Evolutionary conservation across 2,797 vertebrate species (phyloP).

Genomic region (Myotis vivesi): DNA sequence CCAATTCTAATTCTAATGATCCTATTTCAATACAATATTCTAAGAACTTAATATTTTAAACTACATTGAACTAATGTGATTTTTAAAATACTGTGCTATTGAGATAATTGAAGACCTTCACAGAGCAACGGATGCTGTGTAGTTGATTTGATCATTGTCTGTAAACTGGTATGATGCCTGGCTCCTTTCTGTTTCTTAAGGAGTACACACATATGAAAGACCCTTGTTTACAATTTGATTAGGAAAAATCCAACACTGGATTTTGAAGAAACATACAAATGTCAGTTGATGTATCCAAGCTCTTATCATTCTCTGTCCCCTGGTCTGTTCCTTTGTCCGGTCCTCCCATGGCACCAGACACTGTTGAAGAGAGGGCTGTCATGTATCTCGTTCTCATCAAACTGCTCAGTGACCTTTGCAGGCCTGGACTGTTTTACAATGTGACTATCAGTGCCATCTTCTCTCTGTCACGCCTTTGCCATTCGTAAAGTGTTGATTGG

Average conservation of each 20-base stretch:
- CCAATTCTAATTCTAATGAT: background rate
- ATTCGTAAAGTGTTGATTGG: background rate
- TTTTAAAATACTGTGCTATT: background rate
- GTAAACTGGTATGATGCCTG: background rate
- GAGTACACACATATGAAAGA: background rate
- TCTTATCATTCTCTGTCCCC: fast-evolving
- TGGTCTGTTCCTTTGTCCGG: fast-evolving
- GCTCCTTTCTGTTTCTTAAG: background rate
- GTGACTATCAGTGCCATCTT: background rate
- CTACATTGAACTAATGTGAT: background rate
- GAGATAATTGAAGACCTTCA: background rate
- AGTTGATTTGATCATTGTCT: background rate
- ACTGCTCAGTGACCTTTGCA: background rate
- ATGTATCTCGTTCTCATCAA: fast-evolving
- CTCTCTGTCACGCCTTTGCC: background rate
- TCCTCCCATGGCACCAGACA: fast-evolving
- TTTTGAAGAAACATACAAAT: background rate
- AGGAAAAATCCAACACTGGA: background rate
- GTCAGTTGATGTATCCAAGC: background rate
- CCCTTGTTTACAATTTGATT: background rate
- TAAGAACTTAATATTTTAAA: background rate
- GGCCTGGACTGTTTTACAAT: fast-evolving
- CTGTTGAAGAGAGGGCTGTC: too few relatives aligned
- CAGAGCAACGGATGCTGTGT: too few relatives aligned
- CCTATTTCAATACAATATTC: background rate